phyloP scores from a whole-genome alignment of 92 coral and sea anemone genomes.

The Epizoanthus ramosus region DNA sequence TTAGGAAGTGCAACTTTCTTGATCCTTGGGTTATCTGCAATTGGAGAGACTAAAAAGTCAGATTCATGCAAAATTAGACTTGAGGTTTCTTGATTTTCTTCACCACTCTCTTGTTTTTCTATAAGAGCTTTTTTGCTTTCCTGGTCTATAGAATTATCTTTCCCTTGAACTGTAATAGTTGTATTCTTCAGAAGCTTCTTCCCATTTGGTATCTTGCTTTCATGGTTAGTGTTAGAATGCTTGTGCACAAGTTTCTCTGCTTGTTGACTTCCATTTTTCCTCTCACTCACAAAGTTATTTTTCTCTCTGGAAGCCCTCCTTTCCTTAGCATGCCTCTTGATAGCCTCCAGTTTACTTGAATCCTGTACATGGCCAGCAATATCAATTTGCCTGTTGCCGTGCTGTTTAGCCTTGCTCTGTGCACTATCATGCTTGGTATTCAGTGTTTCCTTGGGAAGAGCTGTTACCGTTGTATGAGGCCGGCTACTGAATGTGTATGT shows the following conservation, averaged over 20 bases:
- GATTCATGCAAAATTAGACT: conserved; percentile 83
- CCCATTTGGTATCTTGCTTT: conserved; percentile 22
- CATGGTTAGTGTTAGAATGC: not conserved
- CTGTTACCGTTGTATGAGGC: conserved; percentile 51
- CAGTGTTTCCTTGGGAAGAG: conserved; percentile 18
- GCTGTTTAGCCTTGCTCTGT: conserved; percentile 21
- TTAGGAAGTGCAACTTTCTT: conserved; percentile 80
- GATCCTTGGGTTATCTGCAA: conserved; percentile 88
- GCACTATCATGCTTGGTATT: not conserved
- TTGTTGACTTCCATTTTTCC: conserved; percentile 23
- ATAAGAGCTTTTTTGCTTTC: conserved; percentile 17
- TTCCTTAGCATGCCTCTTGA: conserved; percentile 4
- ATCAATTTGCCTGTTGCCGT: not conserved
- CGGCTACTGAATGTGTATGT: conserved; percentile 82
- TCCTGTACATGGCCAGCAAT: not conserved
- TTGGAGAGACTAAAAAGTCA: conserved; percentile 88
- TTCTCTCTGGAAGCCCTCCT: conserved; percentile 21
- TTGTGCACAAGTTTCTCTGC: not conserved
- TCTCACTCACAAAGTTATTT: not conserved
- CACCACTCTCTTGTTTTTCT: conserved; percentile 14
- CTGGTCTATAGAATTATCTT: conserved; percentile 23
- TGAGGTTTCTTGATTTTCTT: conserved; percentile 22
- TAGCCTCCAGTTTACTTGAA: conserved; percentile 31
- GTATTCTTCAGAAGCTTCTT: conserved; percentile 21
- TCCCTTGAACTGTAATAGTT: conserved; percentile 24